These are phyloP conservation scores for Parapristionchus giblindavisi DNA, from an alignment of 2,888 invertebrate genomes.

Conservation along the genomic window DNA sequence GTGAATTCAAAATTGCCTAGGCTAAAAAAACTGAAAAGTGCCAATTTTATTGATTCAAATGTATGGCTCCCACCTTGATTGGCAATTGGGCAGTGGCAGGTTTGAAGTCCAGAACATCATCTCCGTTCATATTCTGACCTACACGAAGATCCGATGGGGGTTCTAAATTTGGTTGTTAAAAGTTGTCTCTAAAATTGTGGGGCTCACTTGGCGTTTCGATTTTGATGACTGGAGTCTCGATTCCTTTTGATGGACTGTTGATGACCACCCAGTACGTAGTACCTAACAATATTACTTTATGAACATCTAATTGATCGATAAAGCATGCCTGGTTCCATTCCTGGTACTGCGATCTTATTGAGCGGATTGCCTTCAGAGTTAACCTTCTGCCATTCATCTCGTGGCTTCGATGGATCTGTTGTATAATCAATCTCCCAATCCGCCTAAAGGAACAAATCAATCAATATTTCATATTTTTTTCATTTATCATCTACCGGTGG, in stretches of 20 bases:
- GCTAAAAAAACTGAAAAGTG: no score
- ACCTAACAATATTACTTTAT: constrained; percentile 35
- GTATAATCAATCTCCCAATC: constrained; percentile 65
- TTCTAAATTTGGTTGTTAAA: constrained; percentile 51
- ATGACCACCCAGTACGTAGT: constrained; percentile 62
- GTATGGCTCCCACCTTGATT: constrained; percentile 40
- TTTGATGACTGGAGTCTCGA: constrained; percentile 62
- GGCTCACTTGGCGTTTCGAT: constrained; percentile 63
- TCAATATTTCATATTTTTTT: background rate
- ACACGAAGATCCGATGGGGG: constrained; percentile 65
- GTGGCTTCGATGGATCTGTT: constrained; percentile 59
- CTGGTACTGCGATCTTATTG: constrained; percentile 50
- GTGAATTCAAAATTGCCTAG: no score
- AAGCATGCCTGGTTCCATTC: constrained; percentile 55
- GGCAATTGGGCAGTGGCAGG: constrained; percentile 57
- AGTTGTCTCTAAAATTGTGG: background rate
- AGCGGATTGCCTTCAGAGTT: constrained; percentile 58
- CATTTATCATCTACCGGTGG: constrained; percentile 28
- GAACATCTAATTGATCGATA: background rate
- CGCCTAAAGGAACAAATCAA: background rate
- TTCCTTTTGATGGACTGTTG: constrained; percentile 63
- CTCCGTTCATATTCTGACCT: constrained; percentile 68
- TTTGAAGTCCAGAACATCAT: constrained; percentile 65
- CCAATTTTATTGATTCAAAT: background rate
- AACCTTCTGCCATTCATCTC: constrained; percentile 60